Percentiles rank a stretch among this genome's conserved stretches.
These are phyloP conservation scores for Hyposoter dolosus DNA, from an alignment of 2,888 invertebrate genomes.

Conservation along the genomic window DNA sequence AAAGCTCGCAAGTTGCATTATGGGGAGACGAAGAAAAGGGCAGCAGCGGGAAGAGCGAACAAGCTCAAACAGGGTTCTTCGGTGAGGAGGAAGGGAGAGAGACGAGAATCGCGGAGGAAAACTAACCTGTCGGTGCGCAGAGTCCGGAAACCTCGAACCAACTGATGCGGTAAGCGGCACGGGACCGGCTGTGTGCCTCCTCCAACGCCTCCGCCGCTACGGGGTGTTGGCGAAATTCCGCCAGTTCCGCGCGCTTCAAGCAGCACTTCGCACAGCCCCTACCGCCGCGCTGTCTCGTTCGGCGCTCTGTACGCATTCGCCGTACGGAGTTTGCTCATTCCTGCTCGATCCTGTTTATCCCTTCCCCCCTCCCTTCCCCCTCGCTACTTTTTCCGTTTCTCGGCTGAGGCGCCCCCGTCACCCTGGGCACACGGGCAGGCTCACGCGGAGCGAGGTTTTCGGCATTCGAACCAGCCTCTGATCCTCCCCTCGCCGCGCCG, in stretches of 20 bases:
- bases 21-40: slow-evolving; percentile 1
- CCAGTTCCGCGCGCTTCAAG: slow-evolving; percentile 59
- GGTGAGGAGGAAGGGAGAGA: background rate
- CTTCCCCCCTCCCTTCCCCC: too few species aligned
- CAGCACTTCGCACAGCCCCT: background rate
- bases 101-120: background rate
- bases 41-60: background rate
- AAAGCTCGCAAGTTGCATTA: background rate
- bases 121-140: slow-evolving; percentile 81
- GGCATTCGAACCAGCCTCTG: too few species aligned
- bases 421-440: background rate
- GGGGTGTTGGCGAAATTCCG: slow-evolving; percentile 72
- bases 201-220: slow-evolving; percentile 73
- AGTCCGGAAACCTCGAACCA: slow-evolving; percentile 83
- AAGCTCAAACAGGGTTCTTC: too few species aligned
- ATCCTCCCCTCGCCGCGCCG: slow-evolving; percentile 39
- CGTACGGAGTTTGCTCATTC: slow-evolving; percentile 45
- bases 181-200: slow-evolving; percentile 69
- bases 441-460: too few species aligned
- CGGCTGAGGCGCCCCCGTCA: background rate
- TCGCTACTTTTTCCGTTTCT: background rate
- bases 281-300: background rate
- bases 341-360: background rate
- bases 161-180: slow-evolving; percentile 76
- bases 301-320: slow-evolving; percentile 29